phyloP scores from a whole-genome alignment of 2,113 vertebrate genomes.

The Alectura lathami region DNA sequence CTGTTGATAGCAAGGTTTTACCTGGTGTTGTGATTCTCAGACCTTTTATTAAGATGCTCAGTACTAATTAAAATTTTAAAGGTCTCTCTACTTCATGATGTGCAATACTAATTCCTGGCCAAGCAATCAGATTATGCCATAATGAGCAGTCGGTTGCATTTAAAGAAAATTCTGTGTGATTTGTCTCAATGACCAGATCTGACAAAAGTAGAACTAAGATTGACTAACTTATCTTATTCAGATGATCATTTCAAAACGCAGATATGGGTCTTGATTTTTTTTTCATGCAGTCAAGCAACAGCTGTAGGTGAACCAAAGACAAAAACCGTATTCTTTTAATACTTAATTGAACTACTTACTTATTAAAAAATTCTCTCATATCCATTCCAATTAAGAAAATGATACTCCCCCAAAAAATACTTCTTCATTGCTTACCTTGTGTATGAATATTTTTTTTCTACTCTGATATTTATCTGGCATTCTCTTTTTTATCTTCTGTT shows the following conservation, averaged over 20 bases:
- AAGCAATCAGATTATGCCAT: background rate
- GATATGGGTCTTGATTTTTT: background rate
- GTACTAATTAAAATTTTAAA: slow-evolving; percentile 13
- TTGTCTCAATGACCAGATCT: background rate
- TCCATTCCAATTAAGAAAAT: background rate
- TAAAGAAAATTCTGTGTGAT: background rate
- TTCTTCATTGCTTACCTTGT: background rate
- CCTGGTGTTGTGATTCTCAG: background rate
- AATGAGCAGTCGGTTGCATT: background rate
- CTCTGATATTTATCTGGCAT: background rate
- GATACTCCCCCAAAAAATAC: background rate
- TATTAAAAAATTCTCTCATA: background rate
- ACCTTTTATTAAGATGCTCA: background rate
- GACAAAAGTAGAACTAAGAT: background rate
- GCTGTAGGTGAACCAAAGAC: background rate
- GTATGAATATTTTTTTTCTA: background rate
- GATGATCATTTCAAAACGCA: background rate
- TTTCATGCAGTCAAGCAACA: background rate
- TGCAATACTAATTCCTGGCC: background rate
- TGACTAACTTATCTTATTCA: background rate
- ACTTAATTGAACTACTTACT: background rate
- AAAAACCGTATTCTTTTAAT: background rate
- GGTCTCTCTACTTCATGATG: background rate
- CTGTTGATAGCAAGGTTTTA: background rate
- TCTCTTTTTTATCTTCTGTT: background rate